These are phyloP conservation scores for Echinometra lucunter DNA, from an alignment of 53 echinoderm and acorn worm genomes.

Conservation along the genomic window DNA sequence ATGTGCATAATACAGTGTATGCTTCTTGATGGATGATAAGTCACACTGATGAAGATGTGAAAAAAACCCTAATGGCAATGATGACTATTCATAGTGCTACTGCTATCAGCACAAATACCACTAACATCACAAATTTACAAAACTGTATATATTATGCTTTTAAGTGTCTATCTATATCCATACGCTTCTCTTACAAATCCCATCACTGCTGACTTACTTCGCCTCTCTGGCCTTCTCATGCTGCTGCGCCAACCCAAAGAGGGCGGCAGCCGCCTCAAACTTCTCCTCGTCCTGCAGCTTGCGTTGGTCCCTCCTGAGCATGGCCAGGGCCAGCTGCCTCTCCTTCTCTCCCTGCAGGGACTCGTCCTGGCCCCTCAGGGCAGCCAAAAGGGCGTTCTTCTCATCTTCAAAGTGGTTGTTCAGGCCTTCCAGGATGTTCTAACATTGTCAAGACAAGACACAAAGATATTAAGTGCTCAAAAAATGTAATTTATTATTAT, in stretches of 20 bases:
- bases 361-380: slow-evolving; percentile 79
- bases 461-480: not conserved
- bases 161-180: not conserved
- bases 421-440: slow-evolving; percentile 94
- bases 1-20: too few species aligned
- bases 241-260: slow-evolving; percentile 92
- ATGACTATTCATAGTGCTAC: too few species aligned
- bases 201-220: slow-evolving; percentile 71
- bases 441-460: not conserved
- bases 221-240: slow-evolving; percentile 82
- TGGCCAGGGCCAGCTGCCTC: slow-evolving; percentile 93
- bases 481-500: too few species aligned
- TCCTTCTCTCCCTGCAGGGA: slow-evolving; percentile 80
- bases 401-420: slow-evolving; percentile 96
- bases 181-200: not conserved
- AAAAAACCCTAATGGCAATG: too few species aligned
- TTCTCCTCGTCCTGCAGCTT: slow-evolving; percentile 89
- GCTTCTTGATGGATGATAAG: too few species aligned
- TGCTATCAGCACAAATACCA: too few species aligned
- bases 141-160: not conserved
- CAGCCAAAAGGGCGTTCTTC: slow-evolving; percentile 87
- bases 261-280: slow-evolving; percentile 90
- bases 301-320: slow-evolving; percentile 91
- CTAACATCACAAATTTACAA: not conserved
- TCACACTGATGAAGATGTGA: too few species aligned